A percentile compares a stretch with the other conserved stretches of the same genome.
phyloP scores from a whole-genome alignment of 2,888 invertebrate genomes.

The Drosophila greeni region DNA sequence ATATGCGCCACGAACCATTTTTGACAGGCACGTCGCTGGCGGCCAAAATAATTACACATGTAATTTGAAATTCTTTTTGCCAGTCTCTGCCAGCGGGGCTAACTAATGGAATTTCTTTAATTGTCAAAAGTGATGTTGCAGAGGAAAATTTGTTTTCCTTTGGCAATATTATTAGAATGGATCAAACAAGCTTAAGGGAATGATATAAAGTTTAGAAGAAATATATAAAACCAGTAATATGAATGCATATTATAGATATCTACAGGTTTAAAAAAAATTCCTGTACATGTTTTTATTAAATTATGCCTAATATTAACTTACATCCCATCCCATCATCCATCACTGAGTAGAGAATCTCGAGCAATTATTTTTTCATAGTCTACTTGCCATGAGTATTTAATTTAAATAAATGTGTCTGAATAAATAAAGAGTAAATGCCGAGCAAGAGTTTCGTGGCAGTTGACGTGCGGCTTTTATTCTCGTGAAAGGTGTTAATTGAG shows the following conservation, averaged over 20 bases:
- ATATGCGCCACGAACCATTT: slow-evolving; percentile 47
- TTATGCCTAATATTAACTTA: no score
- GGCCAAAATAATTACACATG: slow-evolving; percentile 66
- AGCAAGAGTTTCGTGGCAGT: slow-evolving; percentile 21
- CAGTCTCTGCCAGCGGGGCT: slow-evolving; percentile 15
- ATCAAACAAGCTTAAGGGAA: not conserved
- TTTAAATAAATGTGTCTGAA: slow-evolving; percentile 39
- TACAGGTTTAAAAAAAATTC: no score
- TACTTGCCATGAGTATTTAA: slow-evolving; percentile 12
- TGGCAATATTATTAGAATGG: not conserved
- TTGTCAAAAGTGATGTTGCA: slow-evolving; percentile 4
- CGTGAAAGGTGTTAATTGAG: slow-evolving; percentile 73
- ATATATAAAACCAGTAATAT: no score
- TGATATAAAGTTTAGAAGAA: no score
- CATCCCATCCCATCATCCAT: not conserved
- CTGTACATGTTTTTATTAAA: no score
- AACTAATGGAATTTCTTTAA: slow-evolving; percentile 26
- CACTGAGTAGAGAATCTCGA: not conserved
- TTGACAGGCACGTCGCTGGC: slow-evolving; percentile 34
- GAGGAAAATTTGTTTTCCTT: not conserved
- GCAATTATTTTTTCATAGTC: slow-evolving; percentile 1
- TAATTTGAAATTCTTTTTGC: slow-evolving; percentile 64
- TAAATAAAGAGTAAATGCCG: slow-evolving; percentile 23
- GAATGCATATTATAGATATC: no score
- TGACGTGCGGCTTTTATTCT: slow-evolving; percentile 65